A percentile compares a stretch with the other conserved stretches of the same genome.
phyloP scores from a whole-genome alignment of 2,888 invertebrate genomes.

The Listrodromus nycthemerus region DNA sequence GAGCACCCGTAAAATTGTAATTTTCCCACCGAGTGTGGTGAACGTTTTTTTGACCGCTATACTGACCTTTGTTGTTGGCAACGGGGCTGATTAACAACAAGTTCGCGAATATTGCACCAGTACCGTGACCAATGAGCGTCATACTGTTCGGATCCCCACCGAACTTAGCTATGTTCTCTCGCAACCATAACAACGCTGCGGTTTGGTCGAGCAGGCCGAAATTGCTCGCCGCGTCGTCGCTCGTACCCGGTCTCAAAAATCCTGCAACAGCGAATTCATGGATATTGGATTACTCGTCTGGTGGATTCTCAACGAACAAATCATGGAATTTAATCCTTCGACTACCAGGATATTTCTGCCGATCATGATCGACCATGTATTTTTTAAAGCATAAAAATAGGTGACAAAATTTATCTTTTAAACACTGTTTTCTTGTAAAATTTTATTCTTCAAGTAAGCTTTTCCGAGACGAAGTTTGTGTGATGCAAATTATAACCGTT shows the following conservation, averaged over 20 bases:
- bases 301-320: not conserved
- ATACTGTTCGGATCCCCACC: conserved; percentile 95
- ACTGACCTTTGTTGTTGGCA: conserved; percentile 85
- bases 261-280: conserved; percentile 85
- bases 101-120: conserved; percentile 97
- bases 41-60: not conserved
- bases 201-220: conserved; percentile 97
- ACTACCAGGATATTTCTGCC: too few relatives aligned
- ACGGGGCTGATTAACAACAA: conserved; percentile 97
- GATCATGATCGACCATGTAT: too few relatives aligned
- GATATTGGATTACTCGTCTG: not conserved
- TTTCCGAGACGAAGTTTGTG: too few relatives aligned
- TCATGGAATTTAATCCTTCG: not conserved
- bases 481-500: too few relatives aligned
- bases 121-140: conserved; percentile 97
- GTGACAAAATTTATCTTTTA: too few relatives aligned
- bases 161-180: conserved; percentile 95
- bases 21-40: too few relatives aligned
- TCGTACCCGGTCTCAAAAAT: conserved; percentile 91
- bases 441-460: too few relatives aligned
- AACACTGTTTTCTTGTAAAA: too few relatives aligned
- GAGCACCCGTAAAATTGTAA: too few relatives aligned
- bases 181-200: conserved; percentile 97
- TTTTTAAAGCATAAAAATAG: not conserved
- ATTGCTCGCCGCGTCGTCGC: conserved; percentile 92